Evolutionary conservation across 1,140 invertebrate genomes (phyloP), one percentile per base, ranked within the genome.

Genomic region (Drosophila subpulchrella): DNA sequence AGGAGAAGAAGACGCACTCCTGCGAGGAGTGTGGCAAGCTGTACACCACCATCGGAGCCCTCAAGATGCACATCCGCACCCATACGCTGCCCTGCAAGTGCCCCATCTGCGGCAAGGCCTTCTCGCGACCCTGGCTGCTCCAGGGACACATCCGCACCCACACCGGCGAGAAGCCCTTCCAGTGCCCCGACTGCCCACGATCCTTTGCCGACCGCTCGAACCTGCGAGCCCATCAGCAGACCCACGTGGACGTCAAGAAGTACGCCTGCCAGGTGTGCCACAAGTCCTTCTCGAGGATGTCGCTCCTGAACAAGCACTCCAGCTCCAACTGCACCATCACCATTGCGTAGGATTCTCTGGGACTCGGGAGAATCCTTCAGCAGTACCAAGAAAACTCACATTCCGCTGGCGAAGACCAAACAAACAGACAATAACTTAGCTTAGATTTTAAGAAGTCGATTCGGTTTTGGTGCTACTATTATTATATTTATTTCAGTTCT

Each of bases 61-160:
- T 91, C 90, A 96, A 93, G 94, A 97, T 94, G 84, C 96, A 97
- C 91, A 95, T 96, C 92, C 91, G 95, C 61, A 95, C 94, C 2
- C 95, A 96, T 75, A 99, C 98, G 0, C 92, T 99, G 70, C 98
- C 98, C 0, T 99, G 98, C 94, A 99, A 98, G 93, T 99, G 98
- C 91, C 96, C 96, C 74, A 93, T 99, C 27, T 99, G 98, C 92
- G 98, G 98, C 1, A 99, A 99, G 92, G 98, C 98, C 2, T 99
- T 99, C 93, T 98, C 97, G 1, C 94, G 98, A 38, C 98, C 98
- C 0, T 99, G 98, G 98, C 93, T 99, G 38, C 94, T 99, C 4
- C 98, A 99, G 93, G 97, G 97, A 1, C 97, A 98, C 93, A 98
- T 98, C 78, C 94, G 97, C 32, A 98, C 97, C 0, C 97, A 98